A percentile compares a stretch with the other conserved stretches of the same genome.
Conservation (phyloP, 2,888 invertebrate species). For the Drosophila flavopinicola region DNA sequence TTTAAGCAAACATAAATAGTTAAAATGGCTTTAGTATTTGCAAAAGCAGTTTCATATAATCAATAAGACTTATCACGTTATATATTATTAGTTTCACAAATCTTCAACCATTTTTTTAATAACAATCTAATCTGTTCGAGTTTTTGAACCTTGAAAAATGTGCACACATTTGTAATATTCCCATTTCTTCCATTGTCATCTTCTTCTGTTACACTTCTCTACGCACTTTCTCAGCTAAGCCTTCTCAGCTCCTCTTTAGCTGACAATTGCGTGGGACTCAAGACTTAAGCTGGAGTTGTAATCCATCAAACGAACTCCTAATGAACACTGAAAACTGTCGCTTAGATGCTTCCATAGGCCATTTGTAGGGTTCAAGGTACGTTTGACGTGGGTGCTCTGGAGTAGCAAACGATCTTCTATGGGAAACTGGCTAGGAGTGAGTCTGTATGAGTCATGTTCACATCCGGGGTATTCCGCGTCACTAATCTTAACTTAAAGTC, state of each 20-base stretch:
- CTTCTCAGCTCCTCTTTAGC: constrained; percentile 3
- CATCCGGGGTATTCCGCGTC: constrained; percentile 71
- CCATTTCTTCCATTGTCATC: not conserved
- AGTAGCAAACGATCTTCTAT: constrained; percentile 21
- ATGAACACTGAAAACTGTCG: constrained; percentile 32
- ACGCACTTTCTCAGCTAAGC: constrained; percentile 26
- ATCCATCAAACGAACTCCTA: constrained; percentile 54
- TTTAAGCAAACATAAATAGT: too few relatives aligned
- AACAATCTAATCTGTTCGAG: too few relatives aligned
- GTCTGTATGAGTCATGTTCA: constrained; percentile 52
- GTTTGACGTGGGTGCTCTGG: constrained; percentile 25
- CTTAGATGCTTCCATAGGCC: constrained; percentile 9
- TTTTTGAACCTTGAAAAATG: too few relatives aligned
- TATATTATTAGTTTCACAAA: not conserved
- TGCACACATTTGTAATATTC: not conserved
- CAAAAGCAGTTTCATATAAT: too few relatives aligned
- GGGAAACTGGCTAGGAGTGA: constrained; percentile 41
- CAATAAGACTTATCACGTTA: too few relatives aligned
- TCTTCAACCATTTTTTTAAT: not conserved
- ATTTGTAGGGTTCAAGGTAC: constrained; percentile 50
- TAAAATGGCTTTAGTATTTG: too few relatives aligned
- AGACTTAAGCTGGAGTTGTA: constrained; percentile 26
- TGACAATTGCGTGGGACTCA: constrained; percentile 33
- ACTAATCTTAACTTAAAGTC: constrained; percentile 4
- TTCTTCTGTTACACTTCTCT: not conserved